Evolutionary conservation across 2,888 invertebrate genomes (phyloP), one percentile per base, ranked within the genome.

Genomic region (Euplexia lucipara): DNA sequence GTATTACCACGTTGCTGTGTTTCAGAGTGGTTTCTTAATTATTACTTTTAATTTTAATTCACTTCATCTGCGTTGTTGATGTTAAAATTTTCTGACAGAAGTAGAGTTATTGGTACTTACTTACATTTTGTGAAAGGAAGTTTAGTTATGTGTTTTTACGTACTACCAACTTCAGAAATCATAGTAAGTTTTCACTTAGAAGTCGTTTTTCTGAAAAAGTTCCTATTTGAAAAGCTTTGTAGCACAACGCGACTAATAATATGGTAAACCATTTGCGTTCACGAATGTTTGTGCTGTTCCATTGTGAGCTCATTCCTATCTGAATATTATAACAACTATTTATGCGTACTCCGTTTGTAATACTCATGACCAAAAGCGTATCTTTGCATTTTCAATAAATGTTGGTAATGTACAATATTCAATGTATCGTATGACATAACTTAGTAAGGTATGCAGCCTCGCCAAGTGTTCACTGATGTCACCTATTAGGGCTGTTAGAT

Each of bases 401-500:
- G 18, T 18, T 35, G 16, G 26, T 51, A 52, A 66, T 62, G 22
- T 59, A 65, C 44, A 37, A 49, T 53, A 37, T 62, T 52, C 49
- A 63, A 70, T 52, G 9, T 64, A 62, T 49, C 26, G 10, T 60
- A 56, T 67, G 62, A 74, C 37, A 66, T 62, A 68, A 48, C 61
- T 66, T 9, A 8, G 51, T 61, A 64, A 47, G 69, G 62, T n/a
- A 70, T 53, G 62, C 71, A 53, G 30, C 51, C 52, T 54, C 32
- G 58, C 30, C 57, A 61, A 82, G 61, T 68, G 59, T 60, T 49
- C 60, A 52, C 63, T 80, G 80, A 81, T 82, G 80, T 82, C 82
- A 81, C 67, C 64, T 73, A 75, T 81, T 82, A 82, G 78, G 80
- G 78, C 49, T 67, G 61, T 82, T 82, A 80, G 73, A 66, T 39